phyloP scores from a whole-genome alignment of 2,797 vertebrate genomes.

The Crenuchus spilurus region DNA sequence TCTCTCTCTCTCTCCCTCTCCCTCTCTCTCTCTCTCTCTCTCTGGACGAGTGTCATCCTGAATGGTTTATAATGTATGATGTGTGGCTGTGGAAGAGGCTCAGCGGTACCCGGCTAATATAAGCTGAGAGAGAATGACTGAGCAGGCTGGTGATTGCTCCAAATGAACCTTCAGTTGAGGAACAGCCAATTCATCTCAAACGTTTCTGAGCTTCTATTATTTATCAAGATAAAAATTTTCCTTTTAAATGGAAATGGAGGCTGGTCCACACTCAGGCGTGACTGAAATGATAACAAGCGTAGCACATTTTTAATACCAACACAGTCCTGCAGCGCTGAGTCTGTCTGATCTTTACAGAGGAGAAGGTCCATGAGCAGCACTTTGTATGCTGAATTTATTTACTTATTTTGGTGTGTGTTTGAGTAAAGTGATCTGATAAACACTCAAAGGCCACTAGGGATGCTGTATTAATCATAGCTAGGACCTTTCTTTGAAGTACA shows the following conservation, averaged over 20 bases:
- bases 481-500: no score
- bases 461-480: no score
- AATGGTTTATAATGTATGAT: slow-evolving; percentile 48
- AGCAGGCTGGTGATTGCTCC: slow-evolving; percentile 32
- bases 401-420: background rate
- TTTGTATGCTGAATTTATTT: background rate
- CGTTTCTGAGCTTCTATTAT: slow-evolving; percentile 38
- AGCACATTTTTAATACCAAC: slow-evolving; percentile 6
- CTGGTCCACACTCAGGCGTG: background rate
- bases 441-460: no score
- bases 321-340: background rate
- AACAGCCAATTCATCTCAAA: slow-evolving; percentile 20
- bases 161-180: slow-evolving; percentile 40
- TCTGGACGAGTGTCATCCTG: slow-evolving; percentile 15
- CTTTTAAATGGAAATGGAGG: slow-evolving; percentile 43
- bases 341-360: background rate
- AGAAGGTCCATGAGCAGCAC: background rate
- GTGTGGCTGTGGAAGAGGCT: slow-evolving; percentile 12
- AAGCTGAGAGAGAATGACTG: slow-evolving; percentile 37
- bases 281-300: background rate
- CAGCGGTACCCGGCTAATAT: background rate
- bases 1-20: background rate
- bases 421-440: no score
- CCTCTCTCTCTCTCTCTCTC: slow-evolving; percentile 8
- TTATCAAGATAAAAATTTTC: slow-evolving; percentile 42